Evolutionary conservation across 1,140 invertebrate genomes (phyloP), one percentile per base, ranked within the genome.

Genomic region (Drosophila ficusphila): DNA sequence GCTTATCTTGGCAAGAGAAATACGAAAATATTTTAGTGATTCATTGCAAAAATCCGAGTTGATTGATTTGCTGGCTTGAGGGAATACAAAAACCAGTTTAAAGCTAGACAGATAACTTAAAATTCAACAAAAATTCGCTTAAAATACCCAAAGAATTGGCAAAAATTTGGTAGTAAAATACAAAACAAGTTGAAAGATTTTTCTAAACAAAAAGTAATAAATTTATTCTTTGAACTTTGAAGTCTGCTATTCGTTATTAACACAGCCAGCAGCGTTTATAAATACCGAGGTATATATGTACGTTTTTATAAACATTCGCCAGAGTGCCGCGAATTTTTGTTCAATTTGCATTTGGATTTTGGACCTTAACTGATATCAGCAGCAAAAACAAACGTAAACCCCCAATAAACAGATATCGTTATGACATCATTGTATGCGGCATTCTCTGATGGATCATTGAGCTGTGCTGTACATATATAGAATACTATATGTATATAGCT

Each of bases 341-440:
- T 36, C 14, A 51, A 71, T 70, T 71, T 31, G 39, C 53, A 51
- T 71, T 71, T 71, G 74, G 75, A 83, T 57, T 83, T 83, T 83
- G 79, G 33, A 83, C 79, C 33, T 70, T 47, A 60, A 58, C 36
- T 54, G 48, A 27, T 71, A 74, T 68, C 54, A 64, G 49, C 68
- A 38, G 21, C 27, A 52, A 21, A 61, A 67, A 62, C 16, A n/a
- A 9, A 67, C 48, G n/a, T 58, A 48, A 19, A 46, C 3, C 9
- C 6, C 56, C 56, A 29, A 33, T 33, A 60, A 49, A 51, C 14
- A 62, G 48, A 53, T 77, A 62, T 47, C 31, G 27, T 38, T 34
- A 67, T 83, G 79, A 83, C 76, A 76, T 85, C 79, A 83, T 73
- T 31, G 53, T 34, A 42, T 42, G 42, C 57, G 41, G 27, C 23